Evolutionary conservation across 2,113 vertebrate species (phyloP).

Genomic region (Grammomys dolichurus): DNA sequence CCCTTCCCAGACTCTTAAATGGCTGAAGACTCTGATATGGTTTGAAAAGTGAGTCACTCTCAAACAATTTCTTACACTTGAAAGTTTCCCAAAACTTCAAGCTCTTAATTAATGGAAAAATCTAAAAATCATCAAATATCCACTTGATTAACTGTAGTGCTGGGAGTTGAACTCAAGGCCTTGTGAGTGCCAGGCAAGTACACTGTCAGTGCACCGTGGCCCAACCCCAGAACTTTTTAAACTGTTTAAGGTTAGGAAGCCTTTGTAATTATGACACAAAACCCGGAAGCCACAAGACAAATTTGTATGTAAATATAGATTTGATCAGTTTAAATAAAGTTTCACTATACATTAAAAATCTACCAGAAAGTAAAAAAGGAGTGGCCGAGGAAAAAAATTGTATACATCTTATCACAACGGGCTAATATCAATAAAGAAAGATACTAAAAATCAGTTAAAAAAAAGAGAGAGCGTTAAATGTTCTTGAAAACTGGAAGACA

Average conservation of each 20-base stretch:
- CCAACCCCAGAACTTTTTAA: not conserved
- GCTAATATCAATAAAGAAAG: slow-evolving; percentile 22
- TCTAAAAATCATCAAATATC: slow-evolving; percentile 1
- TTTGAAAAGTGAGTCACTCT: not conserved
- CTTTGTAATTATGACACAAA: slow-evolving; percentile 34
- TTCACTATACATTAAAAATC: not conserved
- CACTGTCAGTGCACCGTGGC: not conserved
- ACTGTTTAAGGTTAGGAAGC: not conserved
- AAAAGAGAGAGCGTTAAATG: not conserved
- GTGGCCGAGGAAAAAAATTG: not conserved
- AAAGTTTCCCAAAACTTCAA: not conserved
- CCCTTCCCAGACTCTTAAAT: not conserved
- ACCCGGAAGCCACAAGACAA: not conserved
- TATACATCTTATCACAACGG: not conserved
- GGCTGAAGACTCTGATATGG: not conserved
- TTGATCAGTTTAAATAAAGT: not conserved
- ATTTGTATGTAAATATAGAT: not conserved
- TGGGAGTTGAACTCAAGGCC: not conserved
- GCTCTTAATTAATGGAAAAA: not conserved
- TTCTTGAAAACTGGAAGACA: not conserved
- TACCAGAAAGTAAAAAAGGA: not conserved
- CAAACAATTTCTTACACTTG: not conserved
- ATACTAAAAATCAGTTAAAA: not conserved
- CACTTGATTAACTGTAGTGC: not conserved
- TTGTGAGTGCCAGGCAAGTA: not conserved